A percentile compares a stretch with the other conserved stretches of the same genome.
phyloP scores from a whole-genome alignment of 2,113 vertebrate genomes.

The Clinocottus analis region DNA sequence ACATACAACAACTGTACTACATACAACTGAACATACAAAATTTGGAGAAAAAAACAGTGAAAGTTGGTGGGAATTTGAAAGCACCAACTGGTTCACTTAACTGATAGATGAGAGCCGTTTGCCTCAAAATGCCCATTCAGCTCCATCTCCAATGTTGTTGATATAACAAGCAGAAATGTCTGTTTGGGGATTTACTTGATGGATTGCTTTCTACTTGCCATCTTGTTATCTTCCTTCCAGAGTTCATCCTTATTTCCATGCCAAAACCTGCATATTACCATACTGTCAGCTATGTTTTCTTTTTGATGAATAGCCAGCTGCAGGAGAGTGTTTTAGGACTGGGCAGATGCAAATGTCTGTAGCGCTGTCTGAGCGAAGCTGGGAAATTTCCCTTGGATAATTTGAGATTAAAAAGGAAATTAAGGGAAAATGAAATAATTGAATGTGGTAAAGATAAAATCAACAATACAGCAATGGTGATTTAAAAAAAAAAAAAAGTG shows the following conservation, averaged over 20 bases:
- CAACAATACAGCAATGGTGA: not conserved
- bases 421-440: not conserved
- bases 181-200: slow-evolving; percentile 59
- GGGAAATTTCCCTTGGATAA: not conserved
- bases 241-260: slow-evolving; percentile 56
- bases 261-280: slow-evolving; percentile 49
- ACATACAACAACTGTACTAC: not conserved
- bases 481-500: not conserved
- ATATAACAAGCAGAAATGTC: slow-evolving; percentile 56
- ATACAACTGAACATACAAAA: too few relatives aligned
- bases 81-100: not conserved
- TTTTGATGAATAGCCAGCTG: slow-evolving; percentile 42
- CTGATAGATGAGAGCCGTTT: slow-evolving; percentile 26
- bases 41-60: not conserved
- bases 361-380: slow-evolving; percentile 18
- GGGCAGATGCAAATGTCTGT: slow-evolving; percentile 12
- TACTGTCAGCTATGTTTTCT: slow-evolving; percentile 37
- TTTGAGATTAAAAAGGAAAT: not conserved
- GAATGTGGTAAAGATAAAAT: not conserved
- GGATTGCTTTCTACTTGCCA: slow-evolving; percentile 48
- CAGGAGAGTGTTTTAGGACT: not conserved
- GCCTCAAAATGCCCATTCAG: slow-evolving; percentile 23
- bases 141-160: slow-evolving; percentile 18
- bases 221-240: slow-evolving; percentile 56
- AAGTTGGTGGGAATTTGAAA: not conserved